Evolutionary conservation across 2,113 vertebrate genomes (phyloP), one percentile per base, ranked within the genome.

Genomic region (Physeter macrocephalus): DNA sequence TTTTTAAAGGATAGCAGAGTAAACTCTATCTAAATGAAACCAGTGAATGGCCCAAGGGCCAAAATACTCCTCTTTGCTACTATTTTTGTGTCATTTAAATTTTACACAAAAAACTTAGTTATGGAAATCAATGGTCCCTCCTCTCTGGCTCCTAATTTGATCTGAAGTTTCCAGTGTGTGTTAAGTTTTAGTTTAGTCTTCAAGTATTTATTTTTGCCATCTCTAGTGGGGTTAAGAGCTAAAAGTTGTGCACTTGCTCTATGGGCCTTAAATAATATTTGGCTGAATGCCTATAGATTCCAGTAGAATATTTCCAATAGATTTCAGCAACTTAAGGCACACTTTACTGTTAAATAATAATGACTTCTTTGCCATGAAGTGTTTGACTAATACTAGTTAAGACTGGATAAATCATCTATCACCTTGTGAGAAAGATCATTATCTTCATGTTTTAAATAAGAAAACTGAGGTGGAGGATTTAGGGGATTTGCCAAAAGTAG

Each of bases 261-360:
- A 12, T 34, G 54, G 52, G 77, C 20, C 66, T 86, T 93, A 96
- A 94, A 57, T 84, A 93, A 93, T 69, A 90, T 49, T 69, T 87
- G 72, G 39, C 23, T 91, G 72, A 93, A 84, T 71, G 20, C 23
- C 49, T 66, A 31, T 34, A 75, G n/a, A 89, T 87, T 82, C 66
- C 57, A 78, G 15, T 5, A 77, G 66, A 85, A 34, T 61, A 94
- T 93, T 91, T 96, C 59, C 71, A 78, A 75, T 36, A 49, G 54
- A 77, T 64, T 95, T 92, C 84, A 92, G 66, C 6, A 86, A 84
- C 57, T 88, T 67, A 74, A 62, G 94, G 75, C 29, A 57, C 9
- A 29, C 5, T 86, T 61, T 67, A 82, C 75, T 90, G 39, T 93
- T 97, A 92, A 78, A 92, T 84, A 95, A 77, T 88, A 95, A 74